phyloP scores from a whole-genome alignment of 2,113 vertebrate species.

The Pomatostomus ruficeps region DNA sequence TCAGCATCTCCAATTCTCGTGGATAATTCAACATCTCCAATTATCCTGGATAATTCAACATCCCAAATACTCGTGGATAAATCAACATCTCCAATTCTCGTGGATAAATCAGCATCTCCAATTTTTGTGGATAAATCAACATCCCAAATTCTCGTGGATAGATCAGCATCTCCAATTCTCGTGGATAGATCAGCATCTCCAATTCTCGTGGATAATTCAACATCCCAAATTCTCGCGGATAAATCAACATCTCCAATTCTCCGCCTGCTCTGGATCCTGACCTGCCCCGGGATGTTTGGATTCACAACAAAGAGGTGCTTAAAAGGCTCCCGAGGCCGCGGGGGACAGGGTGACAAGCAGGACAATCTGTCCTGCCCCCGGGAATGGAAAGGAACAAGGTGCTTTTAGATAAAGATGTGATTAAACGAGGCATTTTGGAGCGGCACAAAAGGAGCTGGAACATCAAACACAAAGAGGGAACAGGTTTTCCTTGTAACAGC shows the following conservation, averaged over 20 bases:
- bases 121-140: too few species aligned
- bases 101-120: too few species aligned
- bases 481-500: not conserved
- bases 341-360: not conserved
- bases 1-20: not conserved
- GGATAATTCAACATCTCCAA: not conserved
- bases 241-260: not conserved
- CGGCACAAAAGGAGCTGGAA: not conserved
- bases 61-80: too few species aligned
- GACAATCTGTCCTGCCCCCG: not conserved
- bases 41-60: too few species aligned
- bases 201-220: too few species aligned
- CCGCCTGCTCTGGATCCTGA: not conserved
- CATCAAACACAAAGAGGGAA: constrained; percentile 21
- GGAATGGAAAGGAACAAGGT: constrained; percentile 2
- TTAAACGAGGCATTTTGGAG: not conserved
- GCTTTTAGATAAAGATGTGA: not conserved
- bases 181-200: too few species aligned
- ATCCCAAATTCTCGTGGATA: too few species aligned
- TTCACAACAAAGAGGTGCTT: not conserved
- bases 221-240: too few species aligned
- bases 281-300: not conserved
- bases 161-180: too few species aligned
- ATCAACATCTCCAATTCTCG: too few species aligned
- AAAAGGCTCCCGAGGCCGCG: not conserved